Evolutionary conservation across 1,140 invertebrate genomes (phyloP), one percentile per base, ranked within the genome.

Genomic region (Dinoponera quadriceps): DNA sequence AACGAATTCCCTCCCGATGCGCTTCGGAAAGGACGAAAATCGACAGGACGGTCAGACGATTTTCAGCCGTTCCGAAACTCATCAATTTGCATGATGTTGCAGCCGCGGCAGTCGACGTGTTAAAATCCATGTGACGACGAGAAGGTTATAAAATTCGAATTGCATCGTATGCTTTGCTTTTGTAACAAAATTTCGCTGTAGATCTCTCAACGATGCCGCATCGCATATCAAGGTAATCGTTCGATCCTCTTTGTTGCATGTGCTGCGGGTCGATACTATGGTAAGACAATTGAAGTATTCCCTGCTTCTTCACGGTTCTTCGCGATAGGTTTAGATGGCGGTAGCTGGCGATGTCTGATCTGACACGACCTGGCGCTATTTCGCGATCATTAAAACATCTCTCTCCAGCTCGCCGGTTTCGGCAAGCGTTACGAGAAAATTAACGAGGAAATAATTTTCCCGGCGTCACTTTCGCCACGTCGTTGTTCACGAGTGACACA

Each of bases 281-380:
- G 62, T 68, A 69, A 63, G n/a, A 14, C 16, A 48, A 49, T n/a
- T 29, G 5, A 7, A 9, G 2, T 22, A 54, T 27, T 55, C 44
- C 33, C 7, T 27, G 38, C 16, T 65, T 33, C 71, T 85, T 82
- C 71, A 60, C 75, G 81, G 77, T 88, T 88, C 87, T 68, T 78
- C 60, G 22, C 38, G 44, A 48, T 16, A 22, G 44, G 11, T 51
- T 82, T 38, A 88, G 87, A 85, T 88, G 86, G 77, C 87, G 51
- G 72, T 74, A 88, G 57, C 20, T 11, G 74, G 29, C 25, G 57
- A 83, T 63, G 77, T 74, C 87, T 59, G 83, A 68, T 49, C 27
- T 55, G 27, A 60, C 22, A 18, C 22, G 13, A 3, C 20, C 33
- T 73, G 54, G n/a, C 27, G 57, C 66, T 73, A 66, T 71, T 88